Evolutionary conservation across 2,888 invertebrate genomes (phyloP), one percentile per base, ranked within the genome.

Genomic region (Creontiades dilutus): DNA sequence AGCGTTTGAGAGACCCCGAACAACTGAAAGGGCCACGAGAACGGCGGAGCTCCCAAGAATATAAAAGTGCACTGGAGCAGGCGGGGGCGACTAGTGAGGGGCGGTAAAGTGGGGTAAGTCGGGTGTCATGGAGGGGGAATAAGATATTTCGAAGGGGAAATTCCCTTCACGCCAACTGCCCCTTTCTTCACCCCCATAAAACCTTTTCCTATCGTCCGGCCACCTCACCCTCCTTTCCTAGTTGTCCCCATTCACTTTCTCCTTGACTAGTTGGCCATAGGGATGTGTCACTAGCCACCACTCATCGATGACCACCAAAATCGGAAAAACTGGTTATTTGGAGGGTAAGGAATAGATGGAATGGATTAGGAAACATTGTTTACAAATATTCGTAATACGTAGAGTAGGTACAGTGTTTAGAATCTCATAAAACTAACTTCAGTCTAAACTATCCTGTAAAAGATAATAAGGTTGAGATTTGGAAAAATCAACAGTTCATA

Each of bases 121-220:
- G 9, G 52, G 37, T 4, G 37, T 48, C 27, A 4, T 47, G 86
- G 86, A 27, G 86, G 86, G 86, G 86, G 86, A 48, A 75, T 76
- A 86, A 86, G 86, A 86, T 76, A 86, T 68, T 78, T 87, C 87
- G 76, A 52, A 11, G 87, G 87, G 87, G 76, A 87, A 46, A 13
- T 68, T 23, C n/a, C 68, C 68, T 19, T 23, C 68, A 5, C 23
- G 1, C 23, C 88, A 57, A 52, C 81, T 48, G 13, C 89, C 47
- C 48, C 76, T 89, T 85, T 48, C 68, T 48, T 75, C 86, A 5
- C 82, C 48, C 48, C 75, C 75, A 46, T 37, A 61, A n/a, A 46
- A 19, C 80, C 57, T 52, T 81, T 81, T 46, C 89, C 57, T 61
- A 37, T 81, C 87, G 48, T 76, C 84, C 68, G 23, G 68, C 23